These are phyloP conservation scores for Gastracanthus pulcherrimus DNA, from an alignment of 2,888 invertebrate genomes.

Conservation along the genomic window DNA sequence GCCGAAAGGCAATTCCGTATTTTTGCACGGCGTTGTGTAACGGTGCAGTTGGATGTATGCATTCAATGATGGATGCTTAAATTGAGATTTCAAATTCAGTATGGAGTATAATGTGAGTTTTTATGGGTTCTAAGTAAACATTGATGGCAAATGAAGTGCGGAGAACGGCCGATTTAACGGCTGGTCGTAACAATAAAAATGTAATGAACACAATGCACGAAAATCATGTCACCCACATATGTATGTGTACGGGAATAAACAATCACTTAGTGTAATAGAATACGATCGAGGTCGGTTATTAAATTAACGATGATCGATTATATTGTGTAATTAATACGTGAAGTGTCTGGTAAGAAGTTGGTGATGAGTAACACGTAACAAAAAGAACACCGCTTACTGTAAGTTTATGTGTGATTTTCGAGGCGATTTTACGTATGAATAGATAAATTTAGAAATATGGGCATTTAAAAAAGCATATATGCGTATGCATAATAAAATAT, in stretches of 20 bases:
- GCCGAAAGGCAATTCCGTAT: not conserved
- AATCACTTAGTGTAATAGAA: not conserved
- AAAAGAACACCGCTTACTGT: no score
- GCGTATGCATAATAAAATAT: no score
- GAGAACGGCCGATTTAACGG: no score
- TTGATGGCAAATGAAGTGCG: no score
- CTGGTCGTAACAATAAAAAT: not conserved
- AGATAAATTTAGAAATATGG: no score
- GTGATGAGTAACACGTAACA: no score
- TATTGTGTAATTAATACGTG: not conserved
- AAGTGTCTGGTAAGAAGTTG: not conserved
- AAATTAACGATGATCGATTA: conserved; percentile 1
- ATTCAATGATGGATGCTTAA: not conserved
- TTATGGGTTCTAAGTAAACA: not conserved
- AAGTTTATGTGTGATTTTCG: no score
- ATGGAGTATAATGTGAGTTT: not conserved
- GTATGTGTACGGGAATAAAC: not conserved
- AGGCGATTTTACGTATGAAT: no score
- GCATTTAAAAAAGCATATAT: no score
- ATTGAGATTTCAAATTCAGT: not conserved
- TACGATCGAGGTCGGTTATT: not conserved
- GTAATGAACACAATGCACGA: not conserved
- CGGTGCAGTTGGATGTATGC: not conserved
- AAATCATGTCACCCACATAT: not conserved
- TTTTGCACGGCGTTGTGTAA: not conserved